Conservation (phyloP, 2,113 vertebrate species). For the Motacilla tschutschensis region DNA sequence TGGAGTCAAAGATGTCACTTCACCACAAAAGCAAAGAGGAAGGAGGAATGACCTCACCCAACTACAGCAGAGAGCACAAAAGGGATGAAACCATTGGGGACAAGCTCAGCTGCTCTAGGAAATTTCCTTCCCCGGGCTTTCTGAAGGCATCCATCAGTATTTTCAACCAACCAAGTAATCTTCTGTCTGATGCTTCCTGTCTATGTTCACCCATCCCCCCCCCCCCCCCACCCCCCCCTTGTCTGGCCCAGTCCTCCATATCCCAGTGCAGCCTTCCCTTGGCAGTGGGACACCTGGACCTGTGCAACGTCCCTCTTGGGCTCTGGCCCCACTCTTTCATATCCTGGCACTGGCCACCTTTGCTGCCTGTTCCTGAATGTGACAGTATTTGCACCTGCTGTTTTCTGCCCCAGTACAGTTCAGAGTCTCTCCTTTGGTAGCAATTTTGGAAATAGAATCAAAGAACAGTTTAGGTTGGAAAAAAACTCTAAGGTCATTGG, state of each 20-base stretch:
- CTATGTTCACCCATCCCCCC: accelerated
- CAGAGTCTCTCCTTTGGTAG: neutral
- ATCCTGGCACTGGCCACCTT: neutral
- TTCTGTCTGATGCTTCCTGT: neutral
- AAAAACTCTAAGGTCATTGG: neutral
- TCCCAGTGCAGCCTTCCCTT: neutral
- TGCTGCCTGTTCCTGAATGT: accelerated
- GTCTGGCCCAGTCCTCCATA: neutral
- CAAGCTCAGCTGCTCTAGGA: conserved; percentile 7
- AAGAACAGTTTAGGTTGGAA: neutral
- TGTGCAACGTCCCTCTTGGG: neutral
- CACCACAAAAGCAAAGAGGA: conserved; percentile 1
- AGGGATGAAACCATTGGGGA: neutral
- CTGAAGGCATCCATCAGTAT: neutral
- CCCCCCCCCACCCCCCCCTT: no score
- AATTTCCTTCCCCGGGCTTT: neutral
- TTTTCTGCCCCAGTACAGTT: neutral
- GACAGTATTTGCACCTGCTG: neutral
- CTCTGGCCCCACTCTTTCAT: neutral
- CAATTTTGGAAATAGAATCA: neutral
- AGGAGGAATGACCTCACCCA: conserved; percentile 24
- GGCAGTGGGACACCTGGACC: neutral
- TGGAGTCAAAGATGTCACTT: conserved; percentile 12
- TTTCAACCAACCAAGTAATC: neutral
- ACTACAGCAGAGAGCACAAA: neutral